Evolutionary conservation across 2,113 vertebrate genomes (phyloP), one percentile per base, ranked within the genome.

Genomic region (Pachypanchax playfairii): DNA sequence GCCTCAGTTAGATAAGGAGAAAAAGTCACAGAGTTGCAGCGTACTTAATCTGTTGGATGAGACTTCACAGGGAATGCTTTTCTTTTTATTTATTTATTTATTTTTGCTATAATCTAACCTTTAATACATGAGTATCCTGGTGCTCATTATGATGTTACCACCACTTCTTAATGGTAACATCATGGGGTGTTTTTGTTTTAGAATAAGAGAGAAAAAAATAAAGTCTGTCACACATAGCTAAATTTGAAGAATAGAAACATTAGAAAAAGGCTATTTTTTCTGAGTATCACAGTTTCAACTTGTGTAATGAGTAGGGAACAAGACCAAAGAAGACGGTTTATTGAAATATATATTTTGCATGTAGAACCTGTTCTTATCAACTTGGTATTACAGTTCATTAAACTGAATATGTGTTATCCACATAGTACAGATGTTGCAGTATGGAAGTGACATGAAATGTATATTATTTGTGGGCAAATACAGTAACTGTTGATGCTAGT

Each of bases 1-100:
- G 87, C 84, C 78, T 77, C 48, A 18, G 56, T 43, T 70, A 69
- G 83, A 80, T 70, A 84, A 88, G 70, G 57, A 0, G 52, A 3
- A 51, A 50, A 70, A 46, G 51, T 78, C 70, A 31, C 73, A 79
- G 73, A 49, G 57, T 82, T 80, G 59, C 70, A 65, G 58, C 64
- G 53, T 18, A 50, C 70, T 39, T 5, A 75, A 75, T 83, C 81
- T 69, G 71, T 29, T 29, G 61, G 70, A 80, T 77, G 73, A 63
- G 65, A 79, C 70, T 74, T 87, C 26, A 57, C 74, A 70, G 68
- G 41, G 67, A 81, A 71, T 78, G 13, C n/a, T n/a, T n/a, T n/a
- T n/a, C n/a, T n/a, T n/a, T n/a, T n/a, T n/a, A n/a, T n/a, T n/a
- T n/a, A n/a, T n/a, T n/a, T n/a, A n/a, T n/a, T n/a, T 42, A 20